Base-by-base conservation (phyloP, 2,888 invertebrate genomes). In the Pseudococcus jackbeardsleyi region DNA sequence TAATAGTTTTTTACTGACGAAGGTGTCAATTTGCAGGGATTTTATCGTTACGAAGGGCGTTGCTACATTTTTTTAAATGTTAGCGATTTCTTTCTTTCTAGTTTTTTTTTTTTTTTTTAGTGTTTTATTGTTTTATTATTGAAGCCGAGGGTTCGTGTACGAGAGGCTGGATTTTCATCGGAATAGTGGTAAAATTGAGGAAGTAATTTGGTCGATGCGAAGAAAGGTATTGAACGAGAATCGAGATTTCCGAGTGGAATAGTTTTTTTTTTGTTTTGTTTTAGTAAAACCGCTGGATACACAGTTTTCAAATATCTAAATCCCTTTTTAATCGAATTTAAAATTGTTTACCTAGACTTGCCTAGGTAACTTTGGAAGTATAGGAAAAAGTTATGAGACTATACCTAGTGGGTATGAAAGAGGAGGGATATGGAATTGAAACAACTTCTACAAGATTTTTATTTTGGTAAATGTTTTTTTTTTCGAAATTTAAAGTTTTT, bases 1-100 rank as follows among this genome's bases (percentile, higher is more conserved):
- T 72, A 33, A 72, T 72, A 72, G 39, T 72, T 72, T 72, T 72
- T 72, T 72, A 72, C 22, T n/a, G n/a, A 26, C 9, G 22, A 19
- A 72, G 17, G 39, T 72, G 12, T 26, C 11, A 11, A 33, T 72
- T 39, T 72, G 77, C 5, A 19, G 26, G 17, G 5, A n/a, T 72
- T 72, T 39, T 72, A 33, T 72, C 5, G 26, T 72, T 15, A 33
- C 26, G 26, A 33, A 33, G 26, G 77, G 26, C 26, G 39, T 72
- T 19, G 26, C 77, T 72, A 72, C 77, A 68, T 72, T 12, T 33
- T 72, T 33, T 72, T 72, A n/a, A 33, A 72, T 33, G 12, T 72
- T 2, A n/a, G 11, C 77, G 26, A 26, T 5, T 72, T 72, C 22
- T 39, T 11, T 11, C 6, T 33, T 33, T 33, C 26, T 33, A 33